Evolutionary conservation across 2,888 invertebrate genomes (phyloP).

Genomic region (Galeruca laticollis): DNA sequence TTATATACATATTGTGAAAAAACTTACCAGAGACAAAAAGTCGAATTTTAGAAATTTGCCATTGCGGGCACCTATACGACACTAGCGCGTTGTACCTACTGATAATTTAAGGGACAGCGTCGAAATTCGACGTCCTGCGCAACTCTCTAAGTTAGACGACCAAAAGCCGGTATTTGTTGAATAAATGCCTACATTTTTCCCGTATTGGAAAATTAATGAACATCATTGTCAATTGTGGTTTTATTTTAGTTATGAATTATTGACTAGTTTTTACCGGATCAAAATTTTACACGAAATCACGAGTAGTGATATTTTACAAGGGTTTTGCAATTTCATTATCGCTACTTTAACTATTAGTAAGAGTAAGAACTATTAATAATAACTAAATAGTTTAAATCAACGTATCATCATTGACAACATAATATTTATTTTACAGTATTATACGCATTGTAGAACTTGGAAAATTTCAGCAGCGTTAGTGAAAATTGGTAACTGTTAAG

Average conservation of each 20-base stretch:
- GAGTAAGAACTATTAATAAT: no score
- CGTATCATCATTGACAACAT: no score
- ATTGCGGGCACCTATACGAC: constrained; percentile 66
- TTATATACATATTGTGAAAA: constrained; percentile 8
- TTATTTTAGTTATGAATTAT: constrained; percentile 32
- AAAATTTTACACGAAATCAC: constrained; percentile 4
- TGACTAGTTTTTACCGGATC: constrained; percentile 16
- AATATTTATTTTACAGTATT: no score
- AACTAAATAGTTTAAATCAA: no score
- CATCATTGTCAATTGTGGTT: constrained; percentile 24
- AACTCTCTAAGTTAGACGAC: constrained; percentile 66
- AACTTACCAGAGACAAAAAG: constrained; percentile 64
- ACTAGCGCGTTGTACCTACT: constrained; percentile 68
- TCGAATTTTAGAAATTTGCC: constrained; percentile 66
- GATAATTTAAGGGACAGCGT: constrained; percentile 65
- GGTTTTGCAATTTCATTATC: background rate
- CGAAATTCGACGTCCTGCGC: constrained; percentile 64
- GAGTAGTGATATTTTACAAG: background rate
- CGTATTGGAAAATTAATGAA: constrained; percentile 33
- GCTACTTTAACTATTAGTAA: background rate
- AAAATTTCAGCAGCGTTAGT: no score
- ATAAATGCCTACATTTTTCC: constrained; percentile 57
- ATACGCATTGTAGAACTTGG: no score
- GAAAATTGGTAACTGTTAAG: no score
- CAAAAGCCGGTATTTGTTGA: constrained; percentile 65